Evolutionary conservation across 2,797 vertebrate genomes (phyloP).

Genomic region (Xyrichtys novacula): DNA sequence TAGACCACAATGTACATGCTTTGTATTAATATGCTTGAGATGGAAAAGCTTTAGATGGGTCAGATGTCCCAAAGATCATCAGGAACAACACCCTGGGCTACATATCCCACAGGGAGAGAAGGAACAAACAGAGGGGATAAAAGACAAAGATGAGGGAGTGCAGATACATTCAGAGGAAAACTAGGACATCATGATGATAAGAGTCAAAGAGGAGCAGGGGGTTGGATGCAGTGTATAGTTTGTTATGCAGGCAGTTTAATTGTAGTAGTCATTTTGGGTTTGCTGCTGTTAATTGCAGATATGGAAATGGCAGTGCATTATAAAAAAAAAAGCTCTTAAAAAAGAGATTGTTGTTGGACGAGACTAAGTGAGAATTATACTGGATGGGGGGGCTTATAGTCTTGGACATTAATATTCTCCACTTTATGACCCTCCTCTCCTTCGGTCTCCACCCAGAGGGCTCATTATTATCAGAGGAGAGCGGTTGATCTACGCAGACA

Average conservation of each 20-base stretch:
- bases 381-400: constrained; percentile 29
- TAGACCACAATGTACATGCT: constrained; percentile 23
- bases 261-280: constrained; percentile 42
- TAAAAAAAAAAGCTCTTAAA: constrained; percentile 46
- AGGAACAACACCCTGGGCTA: constrained; percentile 56
- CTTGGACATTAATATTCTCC: constrained; percentile 59
- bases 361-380: constrained; percentile 55
- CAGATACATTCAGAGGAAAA: constrained; percentile 48
- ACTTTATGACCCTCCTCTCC: constrained; percentile 64
- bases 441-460: constrained; percentile 71
- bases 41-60: constrained; percentile 67
- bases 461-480: constrained; percentile 80
- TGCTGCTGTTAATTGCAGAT: constrained; percentile 66
- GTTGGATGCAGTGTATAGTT: constrained; percentile 22
- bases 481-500: constrained; percentile 88
- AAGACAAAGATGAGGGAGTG: constrained; percentile 49
- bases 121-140: constrained; percentile 59
- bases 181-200: constrained; percentile 48
- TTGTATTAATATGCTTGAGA: constrained; percentile 14
- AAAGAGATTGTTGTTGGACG: constrained; percentile 47
- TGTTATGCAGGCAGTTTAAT: constrained; percentile 54
- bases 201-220: constrained; percentile 29
- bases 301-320: constrained; percentile 52
- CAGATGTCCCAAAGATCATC: constrained; percentile 64
- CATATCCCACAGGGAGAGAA: constrained; percentile 42